These are phyloP conservation scores for Andrena bicolor DNA, from an alignment of 2,888 invertebrate species.

Conservation along the genomic window DNA sequence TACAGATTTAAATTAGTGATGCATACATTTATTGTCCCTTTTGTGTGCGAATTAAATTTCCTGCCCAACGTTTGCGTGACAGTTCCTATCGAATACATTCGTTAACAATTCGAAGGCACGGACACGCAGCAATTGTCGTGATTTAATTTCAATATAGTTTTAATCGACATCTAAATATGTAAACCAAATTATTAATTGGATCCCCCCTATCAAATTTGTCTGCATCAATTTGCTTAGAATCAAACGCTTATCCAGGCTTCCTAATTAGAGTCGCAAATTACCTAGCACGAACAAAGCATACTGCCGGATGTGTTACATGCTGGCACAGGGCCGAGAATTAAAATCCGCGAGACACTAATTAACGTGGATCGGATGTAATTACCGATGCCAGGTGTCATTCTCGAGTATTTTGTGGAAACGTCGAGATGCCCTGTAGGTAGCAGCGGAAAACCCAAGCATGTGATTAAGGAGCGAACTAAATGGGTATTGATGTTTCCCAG, in stretches of 20 bases:
- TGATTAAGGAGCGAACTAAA: neutral
- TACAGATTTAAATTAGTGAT: neutral
- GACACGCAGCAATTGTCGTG: too few species aligned
- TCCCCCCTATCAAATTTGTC: conserved; percentile 5
- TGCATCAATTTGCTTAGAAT: conserved; percentile 40
- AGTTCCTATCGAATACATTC: neutral
- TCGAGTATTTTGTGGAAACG: conserved; percentile 51
- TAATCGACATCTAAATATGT: neutral
- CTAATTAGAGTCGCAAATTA: conserved; percentile 57
- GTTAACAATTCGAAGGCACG: neutral
- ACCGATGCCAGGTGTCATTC: conserved; percentile 62
- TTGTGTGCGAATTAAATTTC: neutral
- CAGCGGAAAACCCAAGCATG: neutral
- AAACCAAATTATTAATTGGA: conserved; percentile 6
- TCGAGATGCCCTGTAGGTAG: neutral
- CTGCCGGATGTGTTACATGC: conserved; percentile 34
- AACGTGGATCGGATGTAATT: conserved; percentile 70
- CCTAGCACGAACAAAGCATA: conserved; percentile 36
- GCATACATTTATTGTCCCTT: neutral
- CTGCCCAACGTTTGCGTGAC: neutral
- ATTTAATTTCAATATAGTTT: neutral
- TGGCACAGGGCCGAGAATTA: conserved; percentile 45
- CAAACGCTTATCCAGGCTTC: conserved; percentile 34
- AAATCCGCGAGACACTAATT: conserved; percentile 68
- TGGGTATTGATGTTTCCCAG: neutral